A percentile compares a stretch with the other conserved stretches of the same genome.
These are phyloP conservation scores for Urocolius indicus DNA, from an alignment of 2,113 vertebrate genomes.

Conservation along the genomic window DNA sequence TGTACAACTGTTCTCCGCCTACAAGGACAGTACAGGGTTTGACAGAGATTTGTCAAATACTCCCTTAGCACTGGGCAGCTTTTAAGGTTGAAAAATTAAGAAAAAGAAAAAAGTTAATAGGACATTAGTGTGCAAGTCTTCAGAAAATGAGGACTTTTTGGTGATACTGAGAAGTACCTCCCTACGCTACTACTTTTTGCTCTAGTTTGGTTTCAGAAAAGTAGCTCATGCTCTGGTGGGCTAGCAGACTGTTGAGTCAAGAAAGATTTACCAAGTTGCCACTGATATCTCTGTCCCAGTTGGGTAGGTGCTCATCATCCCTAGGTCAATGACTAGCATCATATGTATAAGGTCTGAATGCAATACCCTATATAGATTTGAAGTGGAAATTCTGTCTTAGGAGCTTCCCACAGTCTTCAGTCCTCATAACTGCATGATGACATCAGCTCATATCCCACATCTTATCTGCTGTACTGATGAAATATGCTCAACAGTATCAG, in stretches of 20 bases:
- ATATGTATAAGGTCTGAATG: neutral
- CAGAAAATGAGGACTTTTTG: neutral
- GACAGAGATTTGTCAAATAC: fast-evolving
- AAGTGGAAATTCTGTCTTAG: neutral
- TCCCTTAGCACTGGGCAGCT: neutral
- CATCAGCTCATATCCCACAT: neutral
- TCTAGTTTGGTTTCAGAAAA: too few species aligned
- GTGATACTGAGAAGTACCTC: neutral
- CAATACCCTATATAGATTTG: neutral
- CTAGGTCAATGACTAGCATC: neutral
- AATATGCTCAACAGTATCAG: neutral
- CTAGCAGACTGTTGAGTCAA: neutral
- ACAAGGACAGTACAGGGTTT: neutral
- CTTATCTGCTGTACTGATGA: neutral
- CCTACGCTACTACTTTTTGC: too few species aligned
- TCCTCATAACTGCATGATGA: neutral
- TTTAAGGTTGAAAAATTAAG: neutral
- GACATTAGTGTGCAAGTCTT: neutral
- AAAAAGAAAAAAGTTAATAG: neutral
- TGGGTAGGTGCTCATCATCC: neutral
- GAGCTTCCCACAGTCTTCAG: neutral
- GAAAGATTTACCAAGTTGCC: neutral
- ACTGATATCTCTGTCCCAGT: neutral
- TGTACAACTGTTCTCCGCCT: fast-evolving
- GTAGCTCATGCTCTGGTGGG: neutral